A percentile compares a stretch with the other conserved stretches of the same genome.
These are phyloP conservation scores for Synanthedon andrenaeformis DNA, from an alignment of 2,888 invertebrate species.

Conservation along the genomic window DNA sequence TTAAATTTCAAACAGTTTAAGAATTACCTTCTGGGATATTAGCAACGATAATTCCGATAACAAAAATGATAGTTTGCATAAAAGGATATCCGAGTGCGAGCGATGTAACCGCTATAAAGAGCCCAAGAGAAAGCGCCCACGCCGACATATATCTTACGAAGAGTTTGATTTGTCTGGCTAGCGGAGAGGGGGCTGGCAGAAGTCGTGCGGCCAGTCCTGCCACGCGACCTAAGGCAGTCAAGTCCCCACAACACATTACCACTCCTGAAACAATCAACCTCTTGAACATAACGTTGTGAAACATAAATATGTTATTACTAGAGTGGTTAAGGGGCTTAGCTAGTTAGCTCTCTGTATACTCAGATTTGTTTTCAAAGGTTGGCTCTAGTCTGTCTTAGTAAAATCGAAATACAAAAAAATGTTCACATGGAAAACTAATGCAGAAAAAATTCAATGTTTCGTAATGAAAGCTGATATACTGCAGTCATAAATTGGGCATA, in stretches of 20 bases:
- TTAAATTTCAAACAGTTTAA: too few relatives aligned
- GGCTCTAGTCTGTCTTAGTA: too few relatives aligned
- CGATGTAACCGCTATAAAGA: slow-evolving; percentile 95
- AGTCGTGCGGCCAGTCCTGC: slow-evolving; percentile 92
- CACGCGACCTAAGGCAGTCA: slow-evolving; percentile 86
- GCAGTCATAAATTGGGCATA: too few relatives aligned
- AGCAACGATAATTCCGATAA: slow-evolving; percentile 97
- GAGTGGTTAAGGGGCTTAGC: neutral
- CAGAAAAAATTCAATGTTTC: too few relatives aligned
- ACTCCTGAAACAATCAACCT: slow-evolving; percentile 43
- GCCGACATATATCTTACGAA: slow-evolving; percentile 97
- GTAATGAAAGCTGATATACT: too few relatives aligned
- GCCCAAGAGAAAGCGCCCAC: slow-evolving; percentile 88
- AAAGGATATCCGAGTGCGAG: slow-evolving; percentile 96
- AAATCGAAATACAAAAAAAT: too few relatives aligned
- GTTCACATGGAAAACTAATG: too few relatives aligned
- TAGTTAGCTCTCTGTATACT: too few relatives aligned
- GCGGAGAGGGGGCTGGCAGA: slow-evolving; percentile 94
- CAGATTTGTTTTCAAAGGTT: too few relatives aligned
- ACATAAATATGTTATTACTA: neutral
- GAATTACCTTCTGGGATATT: slow-evolving; percentile 92
- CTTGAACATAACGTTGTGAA: too few relatives aligned
- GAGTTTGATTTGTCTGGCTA: slow-evolving; percentile 95
- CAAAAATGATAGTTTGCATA: slow-evolving; percentile 97
- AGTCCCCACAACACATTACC: slow-evolving; percentile 91